phyloP scores from a whole-genome alignment of 2,888 invertebrate genomes.

The Caenorhabditis afra region DNA sequence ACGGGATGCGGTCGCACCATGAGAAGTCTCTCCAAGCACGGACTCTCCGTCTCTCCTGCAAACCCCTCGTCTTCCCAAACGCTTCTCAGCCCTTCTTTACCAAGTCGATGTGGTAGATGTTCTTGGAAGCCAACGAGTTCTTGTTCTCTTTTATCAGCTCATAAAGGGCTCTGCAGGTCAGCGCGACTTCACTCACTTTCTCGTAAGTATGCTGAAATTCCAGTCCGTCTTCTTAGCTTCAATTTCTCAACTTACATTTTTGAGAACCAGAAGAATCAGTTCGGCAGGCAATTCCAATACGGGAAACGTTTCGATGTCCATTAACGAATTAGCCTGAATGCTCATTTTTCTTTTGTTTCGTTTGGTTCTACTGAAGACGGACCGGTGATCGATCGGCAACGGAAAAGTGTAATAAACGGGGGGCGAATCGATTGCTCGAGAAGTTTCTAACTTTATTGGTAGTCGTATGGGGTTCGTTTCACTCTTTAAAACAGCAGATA shows the following conservation, averaged over 20 bases:
- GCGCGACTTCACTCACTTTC: background rate
- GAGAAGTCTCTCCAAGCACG: conserved; percentile 51
- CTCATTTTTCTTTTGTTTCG: too few relatives aligned
- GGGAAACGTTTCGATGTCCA: conserved; percentile 19
- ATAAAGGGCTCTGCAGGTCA: conserved; percentile 33
- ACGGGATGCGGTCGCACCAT: conserved; percentile 56
- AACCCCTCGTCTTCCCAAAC: too few relatives aligned
- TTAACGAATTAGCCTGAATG: background rate
- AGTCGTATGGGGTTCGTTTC: background rate
- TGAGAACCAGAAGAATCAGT: conserved; percentile 24
- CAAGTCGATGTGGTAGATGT: conserved; percentile 53
- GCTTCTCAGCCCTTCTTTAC: too few relatives aligned
- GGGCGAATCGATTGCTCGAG: background rate
- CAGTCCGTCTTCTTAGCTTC: too few relatives aligned
- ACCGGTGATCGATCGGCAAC: too few relatives aligned
- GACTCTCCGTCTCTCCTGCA: conserved; percentile 46
- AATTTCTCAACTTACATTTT: conserved; percentile 19
- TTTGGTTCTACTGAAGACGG: too few relatives aligned
- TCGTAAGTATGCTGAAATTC: conserved; percentile 30
- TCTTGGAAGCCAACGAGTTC: conserved; percentile 23
- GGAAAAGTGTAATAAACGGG: conserved; percentile 3
- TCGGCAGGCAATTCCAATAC: conserved; percentile 24
- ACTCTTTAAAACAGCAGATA: conserved; percentile 20
- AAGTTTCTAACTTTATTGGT: background rate
- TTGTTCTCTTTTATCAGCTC: conserved; percentile 29